A percentile compares a stretch with the other conserved stretches of the same genome.
These are phyloP conservation scores for Nycticorax nycticorax DNA, from an alignment of 2,113 vertebrate species.

Conservation along the genomic window DNA sequence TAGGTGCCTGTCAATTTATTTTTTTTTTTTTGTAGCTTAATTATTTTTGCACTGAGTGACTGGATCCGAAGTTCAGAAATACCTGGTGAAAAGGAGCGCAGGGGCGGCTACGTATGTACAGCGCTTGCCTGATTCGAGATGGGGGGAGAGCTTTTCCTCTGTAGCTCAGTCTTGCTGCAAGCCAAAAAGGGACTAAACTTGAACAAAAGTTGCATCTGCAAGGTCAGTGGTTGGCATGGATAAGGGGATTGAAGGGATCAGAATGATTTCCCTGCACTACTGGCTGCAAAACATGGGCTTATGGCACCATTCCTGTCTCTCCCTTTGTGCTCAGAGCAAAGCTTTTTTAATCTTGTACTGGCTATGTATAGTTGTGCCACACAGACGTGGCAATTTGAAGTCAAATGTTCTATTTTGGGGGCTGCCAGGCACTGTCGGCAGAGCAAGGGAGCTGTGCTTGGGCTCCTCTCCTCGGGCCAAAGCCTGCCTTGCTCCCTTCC, in stretches of 20 bases:
- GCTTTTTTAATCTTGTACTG: conserved; percentile 47
- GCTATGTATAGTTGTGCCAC: conserved; percentile 45
- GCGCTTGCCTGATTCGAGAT: background rate
- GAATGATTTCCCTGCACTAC: conserved; percentile 39
- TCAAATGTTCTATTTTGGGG: conserved; percentile 36
- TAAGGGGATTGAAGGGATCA: conserved; percentile 65
- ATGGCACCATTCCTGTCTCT: conserved; percentile 57
- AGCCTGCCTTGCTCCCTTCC: background rate
- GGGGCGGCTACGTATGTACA: background rate
- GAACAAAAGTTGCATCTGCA: conserved; percentile 60
- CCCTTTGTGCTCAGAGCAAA: conserved; percentile 46
- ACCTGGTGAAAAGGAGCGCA: background rate
- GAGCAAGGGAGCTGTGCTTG: background rate
- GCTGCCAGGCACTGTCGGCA: background rate
- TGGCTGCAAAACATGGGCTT: conserved; percentile 62
- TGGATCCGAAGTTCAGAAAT: background rate
- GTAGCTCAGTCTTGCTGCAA: conserved; percentile 18
- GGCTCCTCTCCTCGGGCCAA: background rate
- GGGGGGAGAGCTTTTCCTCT: background rate
- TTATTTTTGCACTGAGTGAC: background rate
- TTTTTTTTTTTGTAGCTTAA: background rate
- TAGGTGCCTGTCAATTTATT: background rate
- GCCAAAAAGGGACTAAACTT: conserved; percentile 34
- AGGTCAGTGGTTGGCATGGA: conserved; percentile 54
- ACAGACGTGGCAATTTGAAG: conserved; percentile 34